phyloP scores from a whole-genome alignment of 2,888 invertebrate species.

The Lissocephala sabroskyi region DNA sequence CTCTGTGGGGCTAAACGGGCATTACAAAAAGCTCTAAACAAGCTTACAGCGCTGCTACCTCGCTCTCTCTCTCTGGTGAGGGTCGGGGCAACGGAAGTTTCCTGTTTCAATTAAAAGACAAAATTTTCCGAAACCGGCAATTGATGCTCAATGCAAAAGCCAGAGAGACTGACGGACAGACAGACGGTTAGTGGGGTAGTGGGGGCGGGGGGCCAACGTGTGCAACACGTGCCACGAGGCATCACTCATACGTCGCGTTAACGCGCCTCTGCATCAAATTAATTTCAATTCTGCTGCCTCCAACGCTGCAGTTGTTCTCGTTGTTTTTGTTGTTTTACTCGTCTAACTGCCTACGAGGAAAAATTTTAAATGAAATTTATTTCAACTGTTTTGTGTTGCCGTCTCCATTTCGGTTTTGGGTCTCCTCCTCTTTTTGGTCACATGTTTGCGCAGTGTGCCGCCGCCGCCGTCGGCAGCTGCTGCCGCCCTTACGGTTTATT shows the following conservation, averaged over 20 bases:
- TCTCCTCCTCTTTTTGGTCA: conserved; percentile 27
- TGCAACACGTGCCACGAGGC: conserved; percentile 42
- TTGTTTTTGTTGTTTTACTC: neutral
- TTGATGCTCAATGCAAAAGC: too few relatives aligned
- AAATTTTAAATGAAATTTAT: conserved; percentile 27
- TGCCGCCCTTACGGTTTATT: conserved; percentile 17
- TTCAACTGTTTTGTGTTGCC: neutral
- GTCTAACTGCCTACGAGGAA: conserved; percentile 46
- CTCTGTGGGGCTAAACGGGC: conserved; percentile 39
- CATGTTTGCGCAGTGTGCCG: conserved; percentile 52
- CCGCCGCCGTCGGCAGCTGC: conserved; percentile 3
- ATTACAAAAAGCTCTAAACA: conserved; percentile 13
- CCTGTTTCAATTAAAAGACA: too few relatives aligned
- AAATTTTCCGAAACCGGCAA: too few relatives aligned
- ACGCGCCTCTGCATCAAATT: conserved; percentile 22
- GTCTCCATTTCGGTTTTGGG: conserved; percentile 22
- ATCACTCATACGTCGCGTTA: conserved; percentile 19
- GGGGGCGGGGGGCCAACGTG: too few relatives aligned
- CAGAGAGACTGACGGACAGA: too few relatives aligned
- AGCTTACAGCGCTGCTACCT: too few relatives aligned
- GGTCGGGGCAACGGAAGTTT: too few relatives aligned
- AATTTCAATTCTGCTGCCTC: too few relatives aligned
- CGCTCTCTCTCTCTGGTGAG: neutral
- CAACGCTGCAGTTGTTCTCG: neutral
- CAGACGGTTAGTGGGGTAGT: too few relatives aligned